Evolutionary conservation across 2,888 invertebrate genomes (phyloP).

Genomic region (Monopis laevigella): DNA sequence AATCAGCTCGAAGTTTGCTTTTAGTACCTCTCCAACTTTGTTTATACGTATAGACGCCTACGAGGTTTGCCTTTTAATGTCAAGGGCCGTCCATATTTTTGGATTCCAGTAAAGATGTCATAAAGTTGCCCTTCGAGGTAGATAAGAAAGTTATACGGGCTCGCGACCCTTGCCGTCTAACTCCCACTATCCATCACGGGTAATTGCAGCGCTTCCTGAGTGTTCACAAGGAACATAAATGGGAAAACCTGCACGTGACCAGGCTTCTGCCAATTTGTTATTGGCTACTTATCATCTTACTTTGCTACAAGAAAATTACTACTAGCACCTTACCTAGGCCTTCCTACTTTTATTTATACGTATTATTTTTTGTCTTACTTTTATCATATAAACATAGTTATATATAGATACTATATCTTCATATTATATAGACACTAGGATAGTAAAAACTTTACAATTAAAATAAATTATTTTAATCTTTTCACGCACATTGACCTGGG

Average conservation of each 20-base stretch:
- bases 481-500: too few species aligned
- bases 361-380: too few species aligned
- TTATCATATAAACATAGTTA: too few species aligned
- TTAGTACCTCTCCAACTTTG: too few species aligned
- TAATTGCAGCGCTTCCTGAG: conserved; percentile 54
- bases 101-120: conserved; percentile 55
- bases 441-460: too few species aligned
- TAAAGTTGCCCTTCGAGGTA: conserved; percentile 51
- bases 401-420: too few species aligned
- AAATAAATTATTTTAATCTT: too few species aligned
- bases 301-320: too few species aligned
- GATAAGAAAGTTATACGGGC: conserved; percentile 56
- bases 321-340: too few species aligned
- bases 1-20: too few species aligned
- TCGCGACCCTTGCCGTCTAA: conserved; percentile 47
- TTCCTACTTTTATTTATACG: too few species aligned
- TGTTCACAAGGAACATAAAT: conserved; percentile 54
- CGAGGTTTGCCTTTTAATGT: conserved; percentile 39
- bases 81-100: conserved; percentile 51
- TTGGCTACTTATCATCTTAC: background rate
- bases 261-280: conserved; percentile 45
- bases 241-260: conserved; percentile 51
- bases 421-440: too few species aligned
- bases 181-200: conserved; percentile 53
- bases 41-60: background rate